phyloP scores from a whole-genome alignment of 2,888 invertebrate genomes.

The Ptychoptera contaminata region DNA sequence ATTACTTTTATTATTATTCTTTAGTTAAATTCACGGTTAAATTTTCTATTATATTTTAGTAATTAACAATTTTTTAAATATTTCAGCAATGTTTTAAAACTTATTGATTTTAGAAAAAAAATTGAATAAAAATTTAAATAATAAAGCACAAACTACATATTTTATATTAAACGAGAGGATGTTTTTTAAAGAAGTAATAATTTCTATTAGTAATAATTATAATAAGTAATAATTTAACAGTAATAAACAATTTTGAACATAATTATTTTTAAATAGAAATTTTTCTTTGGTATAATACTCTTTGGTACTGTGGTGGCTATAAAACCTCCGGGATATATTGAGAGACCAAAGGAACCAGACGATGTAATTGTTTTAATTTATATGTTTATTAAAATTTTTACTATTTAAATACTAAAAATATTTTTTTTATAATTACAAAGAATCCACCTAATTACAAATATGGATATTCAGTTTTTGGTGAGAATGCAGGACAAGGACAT shows the following conservation, averaged over 20 bases:
- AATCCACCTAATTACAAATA: constrained; percentile 36
- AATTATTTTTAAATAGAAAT: background rate
- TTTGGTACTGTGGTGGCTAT: constrained; percentile 6
- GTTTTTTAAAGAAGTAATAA: no score
- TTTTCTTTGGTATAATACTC: background rate
- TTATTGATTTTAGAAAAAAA: no score
- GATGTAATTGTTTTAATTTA: constrained; percentile 5
- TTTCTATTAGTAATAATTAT: no score
- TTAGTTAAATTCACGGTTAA: no score
- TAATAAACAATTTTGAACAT: background rate
- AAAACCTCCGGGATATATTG: constrained; percentile 15
- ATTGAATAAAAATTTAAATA: no score
- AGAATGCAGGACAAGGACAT: constrained; percentile 29
- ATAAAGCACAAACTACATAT: no score
- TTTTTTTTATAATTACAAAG: constrained; percentile 18
- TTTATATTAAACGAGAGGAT: no score
- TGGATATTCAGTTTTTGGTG: constrained; percentile 31
- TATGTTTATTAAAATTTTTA: constrained; percentile 5
- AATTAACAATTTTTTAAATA: no score
- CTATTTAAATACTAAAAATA: background rate
- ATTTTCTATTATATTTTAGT: no score
- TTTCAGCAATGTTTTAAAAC: no score
- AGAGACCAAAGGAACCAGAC: constrained; percentile 14
- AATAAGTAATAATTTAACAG: no score
- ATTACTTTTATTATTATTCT: no score